These are phyloP conservation scores for Pachyuromys duprasi DNA, from an alignment of 2,797 vertebrate genomes.

Conservation along the genomic window DNA sequence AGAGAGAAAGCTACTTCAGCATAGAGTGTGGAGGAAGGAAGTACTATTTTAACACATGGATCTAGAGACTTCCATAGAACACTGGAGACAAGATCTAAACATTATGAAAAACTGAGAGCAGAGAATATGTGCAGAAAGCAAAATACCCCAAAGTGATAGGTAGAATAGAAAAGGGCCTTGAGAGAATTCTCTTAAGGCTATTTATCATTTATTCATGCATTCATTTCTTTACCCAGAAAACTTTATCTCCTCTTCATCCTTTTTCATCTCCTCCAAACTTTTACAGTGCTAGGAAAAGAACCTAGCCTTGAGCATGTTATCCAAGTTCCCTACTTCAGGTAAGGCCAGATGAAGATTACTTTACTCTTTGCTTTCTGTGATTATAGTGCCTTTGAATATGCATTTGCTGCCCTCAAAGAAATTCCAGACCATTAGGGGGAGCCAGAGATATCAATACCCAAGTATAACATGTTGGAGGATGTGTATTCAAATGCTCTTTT, in stretches of 20 bases:
- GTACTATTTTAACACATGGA: not conserved
- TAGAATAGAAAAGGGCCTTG: not conserved
- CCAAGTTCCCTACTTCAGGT: not conserved
- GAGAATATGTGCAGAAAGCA: not conserved
- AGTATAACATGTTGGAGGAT: not conserved
- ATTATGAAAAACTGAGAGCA: not conserved
- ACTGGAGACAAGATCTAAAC: not conserved
- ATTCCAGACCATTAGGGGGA: not conserved
- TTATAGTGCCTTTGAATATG: not conserved
- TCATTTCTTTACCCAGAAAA: not conserved
- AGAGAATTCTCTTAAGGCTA: not conserved
- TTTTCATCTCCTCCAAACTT: not conserved
- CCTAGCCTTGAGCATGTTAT: not conserved
- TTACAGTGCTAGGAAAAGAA: not conserved
- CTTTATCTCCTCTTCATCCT: not conserved
- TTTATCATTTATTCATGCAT: not conserved
- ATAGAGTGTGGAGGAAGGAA: not conserved
- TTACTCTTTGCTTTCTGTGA: constrained; percentile 16
- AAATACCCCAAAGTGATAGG: not conserved
- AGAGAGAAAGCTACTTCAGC: not conserved
- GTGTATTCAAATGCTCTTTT: too few species aligned
- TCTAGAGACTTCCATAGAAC: not conserved
- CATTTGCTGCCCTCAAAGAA: not conserved
- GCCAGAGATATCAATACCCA: not conserved
- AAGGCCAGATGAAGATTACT: not conserved